These are phyloP conservation scores for Urocitellus parryii DNA, from an alignment of 2,113 vertebrate genomes.

Conservation along the genomic window DNA sequence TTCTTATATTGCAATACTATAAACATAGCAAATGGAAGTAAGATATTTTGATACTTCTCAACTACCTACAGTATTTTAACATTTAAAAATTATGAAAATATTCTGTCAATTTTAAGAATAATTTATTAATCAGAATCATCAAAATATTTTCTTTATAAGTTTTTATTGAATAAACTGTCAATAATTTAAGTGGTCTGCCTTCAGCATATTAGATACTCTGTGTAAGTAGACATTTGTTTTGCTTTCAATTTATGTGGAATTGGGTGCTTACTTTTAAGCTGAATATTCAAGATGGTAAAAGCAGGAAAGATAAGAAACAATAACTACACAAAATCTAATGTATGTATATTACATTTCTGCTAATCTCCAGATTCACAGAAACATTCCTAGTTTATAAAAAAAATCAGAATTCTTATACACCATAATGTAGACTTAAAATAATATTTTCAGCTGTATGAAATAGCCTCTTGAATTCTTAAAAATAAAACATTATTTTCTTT, in stretches of 20 bases:
- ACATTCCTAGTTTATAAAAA: background rate
- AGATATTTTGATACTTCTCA: background rate
- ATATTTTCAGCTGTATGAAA: background rate
- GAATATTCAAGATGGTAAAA: background rate
- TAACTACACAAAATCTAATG: background rate
- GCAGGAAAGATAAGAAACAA: background rate
- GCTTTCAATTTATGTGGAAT: background rate
- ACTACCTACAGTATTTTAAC: background rate
- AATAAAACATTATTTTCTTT: background rate
- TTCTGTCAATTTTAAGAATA: background rate
- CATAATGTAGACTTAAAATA: background rate
- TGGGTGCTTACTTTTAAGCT: background rate
- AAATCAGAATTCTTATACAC: background rate
- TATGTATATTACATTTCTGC: background rate
- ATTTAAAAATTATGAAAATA: constrained; percentile 8
- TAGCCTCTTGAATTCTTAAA: background rate
- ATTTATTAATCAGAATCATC: background rate
- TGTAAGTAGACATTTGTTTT: background rate
- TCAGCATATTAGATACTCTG: background rate
- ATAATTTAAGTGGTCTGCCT: background rate
- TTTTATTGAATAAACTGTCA: background rate
- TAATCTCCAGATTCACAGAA: background rate
- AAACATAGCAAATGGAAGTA: background rate
- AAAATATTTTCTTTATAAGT: background rate
- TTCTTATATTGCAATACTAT: background rate